Evolutionary conservation across 1,140 invertebrate species (phyloP).

Genomic region (Caenorhabditis brenneri): DNA sequence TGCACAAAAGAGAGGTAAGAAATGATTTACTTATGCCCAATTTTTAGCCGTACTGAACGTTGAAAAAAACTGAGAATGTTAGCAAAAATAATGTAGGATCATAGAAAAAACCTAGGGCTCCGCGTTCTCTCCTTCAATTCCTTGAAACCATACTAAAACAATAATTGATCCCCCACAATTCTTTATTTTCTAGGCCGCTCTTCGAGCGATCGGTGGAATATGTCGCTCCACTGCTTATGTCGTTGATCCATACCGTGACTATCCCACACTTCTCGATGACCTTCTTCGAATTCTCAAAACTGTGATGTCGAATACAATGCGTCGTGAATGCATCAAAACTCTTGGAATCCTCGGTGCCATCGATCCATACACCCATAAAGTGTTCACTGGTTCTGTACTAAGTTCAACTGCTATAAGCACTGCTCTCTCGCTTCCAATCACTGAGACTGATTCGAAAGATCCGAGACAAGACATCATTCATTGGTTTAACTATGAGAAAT

Average conservation of each 20-base stretch:
- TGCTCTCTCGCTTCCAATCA: conserved; percentile 60
- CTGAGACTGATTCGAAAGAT: conserved; percentile 56
- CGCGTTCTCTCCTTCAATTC: too few species aligned
- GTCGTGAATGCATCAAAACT: conserved; percentile 85
- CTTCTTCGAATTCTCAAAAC: conserved; percentile 83
- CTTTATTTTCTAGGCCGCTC: conserved; percentile 76
- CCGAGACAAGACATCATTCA: conserved; percentile 65
- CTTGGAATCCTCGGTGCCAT: conserved; percentile 81
- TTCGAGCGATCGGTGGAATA: conserved; percentile 94
- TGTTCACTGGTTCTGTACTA: conserved; percentile 61
- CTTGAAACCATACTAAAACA: too few species aligned
- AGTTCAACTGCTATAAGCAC: conserved; percentile 5
- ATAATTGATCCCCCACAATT: neutral
- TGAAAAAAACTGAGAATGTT: too few species aligned
- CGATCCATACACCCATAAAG: conserved; percentile 96
- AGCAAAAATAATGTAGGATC: too few species aligned
- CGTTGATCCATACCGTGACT: conserved; percentile 90
- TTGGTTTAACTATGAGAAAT: conserved; percentile 70
- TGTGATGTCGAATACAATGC: conserved; percentile 64
- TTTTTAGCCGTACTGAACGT: too few species aligned
- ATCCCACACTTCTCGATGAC: conserved; percentile 88
- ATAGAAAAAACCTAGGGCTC: too few species aligned
- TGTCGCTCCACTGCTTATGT: conserved; percentile 89
- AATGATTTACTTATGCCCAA: too few species aligned
- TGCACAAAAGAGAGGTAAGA: conserved; percentile 85